Percentiles rank a stretch among this genome's conserved stretches.
These are phyloP conservation scores for Plebejus melissa DNA, from an alignment of 2,888 invertebrate species.

Conservation along the genomic window DNA sequence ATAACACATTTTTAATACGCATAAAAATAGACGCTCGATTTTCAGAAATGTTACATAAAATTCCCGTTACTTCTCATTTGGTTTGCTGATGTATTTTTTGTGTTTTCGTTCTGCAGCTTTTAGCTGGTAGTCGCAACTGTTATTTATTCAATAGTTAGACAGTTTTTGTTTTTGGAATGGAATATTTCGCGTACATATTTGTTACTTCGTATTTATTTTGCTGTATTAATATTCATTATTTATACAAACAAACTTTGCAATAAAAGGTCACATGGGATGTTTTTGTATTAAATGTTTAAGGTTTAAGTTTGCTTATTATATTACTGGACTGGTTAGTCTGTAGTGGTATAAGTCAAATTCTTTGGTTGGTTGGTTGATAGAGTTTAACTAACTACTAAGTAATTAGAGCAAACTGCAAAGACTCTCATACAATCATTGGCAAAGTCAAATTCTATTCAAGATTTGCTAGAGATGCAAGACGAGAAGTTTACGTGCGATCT, in stretches of 20 bases:
- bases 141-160: background rate
- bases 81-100: background rate
- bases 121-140: background rate
- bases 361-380: background rate
- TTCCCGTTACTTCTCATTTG: constrained; percentile 10
- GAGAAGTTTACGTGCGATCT: background rate
- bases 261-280: background rate
- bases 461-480: background rate
- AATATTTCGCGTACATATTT: constrained; percentile 2
- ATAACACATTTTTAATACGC: background rate
- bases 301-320: background rate
- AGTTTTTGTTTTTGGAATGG: background rate
- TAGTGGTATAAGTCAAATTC: background rate
- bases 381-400: no score
- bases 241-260: background rate
- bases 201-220: background rate
- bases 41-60: background rate
- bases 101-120: background rate
- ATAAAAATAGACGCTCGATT: constrained; percentile 3
- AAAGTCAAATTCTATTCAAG: background rate
- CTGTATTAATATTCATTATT: constrained; percentile 5
- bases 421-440: background rate
- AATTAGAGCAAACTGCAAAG: no score
- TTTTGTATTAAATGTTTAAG: background rate
- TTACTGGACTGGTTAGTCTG: background rate